These are phyloP conservation scores for Lasius fuliginosus DNA, from an alignment of 2,888 invertebrate species.

Conservation along the genomic window DNA sequence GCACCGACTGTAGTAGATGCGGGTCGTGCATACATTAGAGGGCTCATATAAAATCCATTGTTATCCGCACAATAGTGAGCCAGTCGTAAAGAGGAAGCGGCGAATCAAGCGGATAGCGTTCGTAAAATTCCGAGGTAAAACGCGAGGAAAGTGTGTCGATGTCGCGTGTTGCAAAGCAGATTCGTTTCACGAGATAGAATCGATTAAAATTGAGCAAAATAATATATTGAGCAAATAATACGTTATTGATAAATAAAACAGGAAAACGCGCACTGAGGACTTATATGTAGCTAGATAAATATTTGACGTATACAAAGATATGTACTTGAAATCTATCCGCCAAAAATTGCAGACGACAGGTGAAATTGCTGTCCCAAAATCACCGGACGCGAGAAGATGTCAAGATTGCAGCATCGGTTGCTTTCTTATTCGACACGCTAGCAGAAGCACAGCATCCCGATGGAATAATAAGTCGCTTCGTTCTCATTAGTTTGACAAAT, in stretches of 20 bases:
- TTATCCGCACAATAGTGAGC: conserved; percentile 39
- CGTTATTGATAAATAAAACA: neutral
- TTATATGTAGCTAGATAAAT: neutral
- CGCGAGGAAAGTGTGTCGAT: conserved; percentile 25
- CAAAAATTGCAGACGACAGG: conserved; percentile 14
- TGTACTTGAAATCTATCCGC: neutral
- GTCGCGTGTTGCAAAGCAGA: neutral
- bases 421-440: conserved; percentile 1
- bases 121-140: conserved; percentile 25
- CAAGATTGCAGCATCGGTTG: neutral
- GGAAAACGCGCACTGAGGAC: neutral
- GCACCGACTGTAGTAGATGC: conserved; percentile 23
- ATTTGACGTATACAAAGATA: neutral
- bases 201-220: conserved; percentile 2
- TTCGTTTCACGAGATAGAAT: conserved; percentile 2
- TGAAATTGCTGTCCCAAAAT: conserved; percentile 9
- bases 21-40: conserved; percentile 26
- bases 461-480: neutral
- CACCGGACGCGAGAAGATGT: neutral
- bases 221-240: neutral
- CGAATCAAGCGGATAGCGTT: neutral
- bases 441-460: neutral
- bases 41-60: conserved; percentile 45
- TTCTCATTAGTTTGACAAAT: conserved; percentile 17
- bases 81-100: neutral